Conservation (phyloP, 1,140 invertebrate genomes). For the Nasonia longicornis region DNA sequence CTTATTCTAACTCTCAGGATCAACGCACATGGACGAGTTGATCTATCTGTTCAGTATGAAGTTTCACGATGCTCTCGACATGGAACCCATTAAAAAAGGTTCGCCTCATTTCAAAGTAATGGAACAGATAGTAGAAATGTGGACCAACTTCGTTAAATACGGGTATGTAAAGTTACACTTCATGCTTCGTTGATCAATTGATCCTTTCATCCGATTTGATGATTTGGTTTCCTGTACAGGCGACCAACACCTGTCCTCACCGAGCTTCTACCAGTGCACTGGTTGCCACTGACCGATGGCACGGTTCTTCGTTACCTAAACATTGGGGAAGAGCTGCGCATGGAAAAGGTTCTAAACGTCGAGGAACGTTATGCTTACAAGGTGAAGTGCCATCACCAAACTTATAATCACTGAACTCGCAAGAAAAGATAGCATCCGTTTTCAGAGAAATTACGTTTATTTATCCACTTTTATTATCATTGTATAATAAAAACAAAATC, state of each 20-base stretch:
- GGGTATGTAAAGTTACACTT: conserved; percentile 48
- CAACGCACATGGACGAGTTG: too few species aligned
- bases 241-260: conserved; percentile 49
- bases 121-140: conserved; percentile 53
- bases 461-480: too few species aligned
- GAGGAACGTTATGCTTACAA: conserved; percentile 40
- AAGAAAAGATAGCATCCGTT: too few species aligned
- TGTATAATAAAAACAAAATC: too few species aligned
- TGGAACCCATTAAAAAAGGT: not conserved
- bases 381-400: too few species aligned
- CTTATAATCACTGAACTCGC: too few species aligned
- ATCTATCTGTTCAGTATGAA: conserved; percentile 51
- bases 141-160: conserved; percentile 63
- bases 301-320: conserved; percentile 46
- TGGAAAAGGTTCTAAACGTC: conserved; percentile 36
- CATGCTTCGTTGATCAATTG: too few species aligned
- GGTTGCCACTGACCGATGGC: conserved; percentile 45
- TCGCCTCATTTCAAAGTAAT: conserved; percentile 44
- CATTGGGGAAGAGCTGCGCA: conserved; percentile 44
- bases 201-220: not conserved
- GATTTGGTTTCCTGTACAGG: conserved; percentile 41
- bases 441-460: too few species aligned
- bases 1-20: conserved; percentile 3
- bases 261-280: conserved; percentile 39
- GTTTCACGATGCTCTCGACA: conserved; percentile 5